A percentile compares a stretch with the other conserved stretches of the same genome.
phyloP scores from a whole-genome alignment of 2,797 vertebrate genomes.

The Poecile montanus region DNA sequence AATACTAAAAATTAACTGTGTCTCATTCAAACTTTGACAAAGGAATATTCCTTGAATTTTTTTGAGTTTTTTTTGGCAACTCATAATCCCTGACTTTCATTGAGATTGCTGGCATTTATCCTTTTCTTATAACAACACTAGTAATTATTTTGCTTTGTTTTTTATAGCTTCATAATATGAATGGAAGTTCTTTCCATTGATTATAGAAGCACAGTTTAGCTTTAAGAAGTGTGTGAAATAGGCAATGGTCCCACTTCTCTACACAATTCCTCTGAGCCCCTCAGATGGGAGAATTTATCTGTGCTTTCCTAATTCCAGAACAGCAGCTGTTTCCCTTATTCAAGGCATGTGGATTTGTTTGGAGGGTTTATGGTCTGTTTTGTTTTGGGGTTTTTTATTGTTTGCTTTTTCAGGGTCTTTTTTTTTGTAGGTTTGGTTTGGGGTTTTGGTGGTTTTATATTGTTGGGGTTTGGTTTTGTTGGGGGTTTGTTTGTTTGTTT shows the following conservation, averaged over 20 bases:
- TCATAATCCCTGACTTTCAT: constrained; percentile 25
- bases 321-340: not conserved
- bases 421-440: not conserved
- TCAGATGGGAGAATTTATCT: not conserved
- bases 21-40: constrained; percentile 27
- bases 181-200: not conserved
- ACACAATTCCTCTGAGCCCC: not conserved
- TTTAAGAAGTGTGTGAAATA: not conserved
- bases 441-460: not conserved
- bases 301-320: not conserved
- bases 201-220: not conserved
- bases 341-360: not conserved
- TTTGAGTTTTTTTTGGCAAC: not conserved
- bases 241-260: not conserved
- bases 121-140: not conserved
- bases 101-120: constrained; percentile 22
- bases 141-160: constrained; percentile 23
- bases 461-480: not conserved
- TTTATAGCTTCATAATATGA: not conserved
- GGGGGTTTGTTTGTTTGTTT: not conserved
- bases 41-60: not conserved
- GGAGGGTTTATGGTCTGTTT: not conserved
- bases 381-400: not conserved
- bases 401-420: accelerated
- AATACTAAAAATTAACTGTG: constrained; percentile 25